A percentile compares a stretch with the other conserved stretches of the same genome.
These are phyloP conservation scores for Amblyopsis rosae DNA, from an alignment of 2,113 vertebrate genomes.

Conservation along the genomic window DNA sequence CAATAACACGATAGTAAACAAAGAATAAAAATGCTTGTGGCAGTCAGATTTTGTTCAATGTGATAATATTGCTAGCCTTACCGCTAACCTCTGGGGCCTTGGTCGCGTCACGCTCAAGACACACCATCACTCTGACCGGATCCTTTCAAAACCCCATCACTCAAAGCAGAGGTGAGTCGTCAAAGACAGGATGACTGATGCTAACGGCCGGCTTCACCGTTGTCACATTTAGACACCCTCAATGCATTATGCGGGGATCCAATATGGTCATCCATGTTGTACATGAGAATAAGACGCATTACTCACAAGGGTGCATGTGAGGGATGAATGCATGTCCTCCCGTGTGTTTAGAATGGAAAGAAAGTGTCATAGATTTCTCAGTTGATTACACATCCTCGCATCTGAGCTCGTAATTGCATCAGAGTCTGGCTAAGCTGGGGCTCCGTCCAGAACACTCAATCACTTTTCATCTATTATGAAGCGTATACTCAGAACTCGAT, in stretches of 20 bases:
- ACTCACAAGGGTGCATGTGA: slow-evolving; percentile 65
- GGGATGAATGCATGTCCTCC: slow-evolving; percentile 63
- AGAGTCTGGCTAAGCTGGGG: slow-evolving; percentile 47
- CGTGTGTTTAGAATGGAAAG: slow-evolving; percentile 54
- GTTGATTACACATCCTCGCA: slow-evolving; percentile 65
- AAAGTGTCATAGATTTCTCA: slow-evolving; percentile 67
- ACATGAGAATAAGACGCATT: slow-evolving; percentile 57
- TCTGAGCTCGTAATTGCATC: slow-evolving; percentile 54
- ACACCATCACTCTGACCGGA: slow-evolving; percentile 38
- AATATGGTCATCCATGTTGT: slow-evolving; percentile 60
- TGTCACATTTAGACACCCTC: slow-evolving; percentile 67
- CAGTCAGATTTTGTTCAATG: not conserved
- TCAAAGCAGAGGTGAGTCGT: slow-evolving; percentile 38
- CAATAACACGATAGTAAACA: too few relatives aligned
- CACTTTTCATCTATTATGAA: slow-evolving; percentile 55
- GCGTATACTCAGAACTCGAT: slow-evolving; percentile 45
- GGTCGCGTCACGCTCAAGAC: slow-evolving; percentile 35
- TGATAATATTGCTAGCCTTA: not conserved
- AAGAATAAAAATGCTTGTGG: too few relatives aligned
- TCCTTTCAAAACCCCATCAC: slow-evolving; percentile 47
- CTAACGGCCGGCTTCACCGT: slow-evolving; percentile 63
- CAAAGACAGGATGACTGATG: slow-evolving; percentile 62
- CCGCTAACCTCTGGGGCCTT: slow-evolving; percentile 26
- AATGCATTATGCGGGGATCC: slow-evolving; percentile 60
- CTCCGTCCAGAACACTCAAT: slow-evolving; percentile 55